Evolutionary conservation across 2,113 vertebrate species (phyloP).

Genomic region (Speoplatyrhinus poulsoni): DNA sequence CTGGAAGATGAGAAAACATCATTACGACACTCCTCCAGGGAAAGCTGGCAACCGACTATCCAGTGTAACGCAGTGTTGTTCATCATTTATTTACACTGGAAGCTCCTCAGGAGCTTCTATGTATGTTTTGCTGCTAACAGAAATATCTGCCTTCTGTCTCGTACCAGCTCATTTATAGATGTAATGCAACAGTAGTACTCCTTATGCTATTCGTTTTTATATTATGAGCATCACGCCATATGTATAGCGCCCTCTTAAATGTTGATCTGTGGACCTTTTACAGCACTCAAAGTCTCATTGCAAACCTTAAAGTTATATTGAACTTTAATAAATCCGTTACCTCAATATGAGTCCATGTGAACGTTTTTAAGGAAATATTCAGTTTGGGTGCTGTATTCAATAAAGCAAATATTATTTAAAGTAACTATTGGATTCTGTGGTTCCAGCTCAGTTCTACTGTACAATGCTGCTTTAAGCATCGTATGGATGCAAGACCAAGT

Average conservation of each 20-base stretch:
- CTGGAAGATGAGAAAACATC: conserved; percentile 64
- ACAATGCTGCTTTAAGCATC: no score
- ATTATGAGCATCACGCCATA: conserved; percentile 35
- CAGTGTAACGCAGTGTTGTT: conserved; percentile 63
- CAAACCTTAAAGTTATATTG: conserved; percentile 59
- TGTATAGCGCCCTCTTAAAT: conserved; percentile 14
- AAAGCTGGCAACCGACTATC: conserved; percentile 59
- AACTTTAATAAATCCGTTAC: no score
- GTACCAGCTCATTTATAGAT: conserved; percentile 16
- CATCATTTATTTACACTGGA: conserved; percentile 68
- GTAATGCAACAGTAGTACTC: conserved; percentile 36
- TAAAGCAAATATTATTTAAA: no score
- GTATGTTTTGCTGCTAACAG: conserved; percentile 47
- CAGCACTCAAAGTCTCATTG: conserved; percentile 39
- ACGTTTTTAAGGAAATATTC: no score
- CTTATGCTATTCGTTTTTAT: conserved; percentile 54
- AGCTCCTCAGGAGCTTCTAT: conserved; percentile 51
- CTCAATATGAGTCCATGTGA: no score
- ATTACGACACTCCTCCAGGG: conserved; percentile 58
- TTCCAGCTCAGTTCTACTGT: no score
- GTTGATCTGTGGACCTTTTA: conserved; percentile 38
- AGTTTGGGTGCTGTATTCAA: no score
- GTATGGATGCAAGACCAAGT: no score
- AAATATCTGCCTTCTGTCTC: conserved; percentile 40
- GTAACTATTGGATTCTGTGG: no score